Conservation (phyloP, 1,140 invertebrate genomes). For the Drosophila saltans region DNA sequence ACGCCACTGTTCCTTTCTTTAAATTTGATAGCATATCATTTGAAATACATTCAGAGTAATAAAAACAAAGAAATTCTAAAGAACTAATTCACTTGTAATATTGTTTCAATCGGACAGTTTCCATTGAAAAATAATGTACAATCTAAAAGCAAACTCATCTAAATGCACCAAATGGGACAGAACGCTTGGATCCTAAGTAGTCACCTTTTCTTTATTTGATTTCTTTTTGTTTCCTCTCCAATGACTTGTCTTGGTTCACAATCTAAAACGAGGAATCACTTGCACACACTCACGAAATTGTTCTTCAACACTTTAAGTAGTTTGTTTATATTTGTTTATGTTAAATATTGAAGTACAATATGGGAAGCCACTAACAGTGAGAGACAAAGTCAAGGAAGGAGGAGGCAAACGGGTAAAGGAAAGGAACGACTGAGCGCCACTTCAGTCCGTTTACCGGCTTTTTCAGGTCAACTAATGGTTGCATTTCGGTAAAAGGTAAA, state of each 20-base stretch:
- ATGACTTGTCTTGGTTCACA: background rate
- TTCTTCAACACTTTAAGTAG: conserved; percentile 46
- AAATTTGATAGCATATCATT: no score
- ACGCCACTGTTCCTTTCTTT: no score
- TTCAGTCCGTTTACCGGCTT: conserved; percentile 36
- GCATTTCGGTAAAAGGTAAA: conserved; percentile 59
- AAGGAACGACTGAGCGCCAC: conserved; percentile 37
- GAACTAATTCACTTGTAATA: no score
- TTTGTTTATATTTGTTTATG: conserved; percentile 71
- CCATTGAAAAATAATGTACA: background rate
- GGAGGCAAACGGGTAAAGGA: background rate
- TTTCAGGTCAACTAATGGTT: conserved; percentile 76
- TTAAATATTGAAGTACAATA: conserved; percentile 68
- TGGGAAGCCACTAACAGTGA: conserved; percentile 44
- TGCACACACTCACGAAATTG: conserved; percentile 2
- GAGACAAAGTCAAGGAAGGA: background rate
- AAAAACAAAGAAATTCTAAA: no score
- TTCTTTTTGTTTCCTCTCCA: background rate
- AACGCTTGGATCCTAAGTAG: conserved; percentile 3
- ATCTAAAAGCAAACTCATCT: background rate
- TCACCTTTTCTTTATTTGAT: background rate
- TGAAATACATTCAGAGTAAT: no score
- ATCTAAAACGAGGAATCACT: conserved; percentile 10
- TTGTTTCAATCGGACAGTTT: no score
- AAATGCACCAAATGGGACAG: background rate